Evolutionary conservation across 2,113 vertebrate genomes (phyloP).

Genomic region (Platysteira castanea): DNA sequence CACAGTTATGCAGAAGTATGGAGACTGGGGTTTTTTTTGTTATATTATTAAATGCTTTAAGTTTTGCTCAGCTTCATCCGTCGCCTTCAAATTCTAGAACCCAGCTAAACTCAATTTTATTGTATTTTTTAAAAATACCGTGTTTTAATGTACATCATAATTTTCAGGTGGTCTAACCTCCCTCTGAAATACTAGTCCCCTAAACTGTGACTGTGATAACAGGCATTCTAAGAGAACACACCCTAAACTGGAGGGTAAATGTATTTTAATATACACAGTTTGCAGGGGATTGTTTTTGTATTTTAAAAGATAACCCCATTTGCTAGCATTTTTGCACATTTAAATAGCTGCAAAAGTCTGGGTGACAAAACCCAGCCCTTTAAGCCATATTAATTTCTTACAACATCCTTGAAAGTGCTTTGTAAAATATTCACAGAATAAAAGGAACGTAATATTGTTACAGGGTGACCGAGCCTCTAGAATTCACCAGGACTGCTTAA

Average conservation of each 20-base stretch:
- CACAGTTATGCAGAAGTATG: neutral
- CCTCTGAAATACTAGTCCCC: neutral
- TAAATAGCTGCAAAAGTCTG: neutral
- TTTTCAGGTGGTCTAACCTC: neutral
- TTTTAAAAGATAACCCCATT: neutral
- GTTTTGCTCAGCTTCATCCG: neutral
- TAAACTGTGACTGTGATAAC: neutral
- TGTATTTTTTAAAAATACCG: accelerated
- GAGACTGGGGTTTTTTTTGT: neutral
- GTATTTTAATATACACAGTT: neutral
- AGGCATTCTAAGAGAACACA: neutral
- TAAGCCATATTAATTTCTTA: neutral
- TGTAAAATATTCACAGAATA: neutral
- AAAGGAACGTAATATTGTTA: neutral
- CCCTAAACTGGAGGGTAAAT: neutral
- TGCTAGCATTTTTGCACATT: neutral
- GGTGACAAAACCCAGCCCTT: neutral
- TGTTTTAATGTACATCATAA: neutral
- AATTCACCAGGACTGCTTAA: neutral
- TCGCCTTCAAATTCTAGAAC: neutral
- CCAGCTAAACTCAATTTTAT: neutral
- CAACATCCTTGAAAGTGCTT: neutral
- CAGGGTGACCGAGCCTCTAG: neutral
- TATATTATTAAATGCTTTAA: neutral
- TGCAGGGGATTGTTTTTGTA: neutral